A percentile compares a stretch with the other conserved stretches of the same genome.
Evolutionary conservation across 2,888 invertebrate species (phyloP).

Genomic region (Taenaris catops): DNA sequence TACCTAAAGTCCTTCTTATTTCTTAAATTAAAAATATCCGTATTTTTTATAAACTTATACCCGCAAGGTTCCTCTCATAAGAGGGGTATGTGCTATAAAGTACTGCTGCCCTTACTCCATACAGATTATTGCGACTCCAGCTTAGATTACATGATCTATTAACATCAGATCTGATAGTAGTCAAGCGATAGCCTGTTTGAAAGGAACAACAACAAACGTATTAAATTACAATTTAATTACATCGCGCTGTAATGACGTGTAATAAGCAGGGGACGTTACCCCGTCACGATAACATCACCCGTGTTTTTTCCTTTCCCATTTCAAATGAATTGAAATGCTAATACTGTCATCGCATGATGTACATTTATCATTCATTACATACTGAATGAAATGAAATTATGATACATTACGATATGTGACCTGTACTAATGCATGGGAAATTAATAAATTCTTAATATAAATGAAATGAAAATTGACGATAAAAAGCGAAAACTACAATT

Average conservation of each 20-base stretch:
- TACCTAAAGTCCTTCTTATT: no score
- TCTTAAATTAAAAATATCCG: no score
- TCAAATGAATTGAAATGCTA: slow-evolving; percentile 54
- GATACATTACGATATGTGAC: slow-evolving; percentile 11
- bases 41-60: no score
- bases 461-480: no score
- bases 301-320: slow-evolving; percentile 37
- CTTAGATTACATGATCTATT: no score
- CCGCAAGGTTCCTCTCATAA: no score
- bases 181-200: no score
- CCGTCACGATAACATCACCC: slow-evolving; percentile 43
- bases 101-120: no score
- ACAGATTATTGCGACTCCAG: no score
- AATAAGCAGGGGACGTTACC: slow-evolving; percentile 52
- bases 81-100: no score
- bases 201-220: slow-evolving; percentile 10
- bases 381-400: slow-evolving; percentile 27
- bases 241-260: slow-evolving; percentile 40
- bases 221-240: slow-evolving; percentile 21
- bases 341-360: slow-evolving; percentile 42
- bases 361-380: slow-evolving; percentile 37
- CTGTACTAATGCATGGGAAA: slow-evolving; percentile 1
- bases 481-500: no score
- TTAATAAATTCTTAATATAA: no score
- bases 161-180: background rate